These are phyloP conservation scores for Echinarachnius parma DNA, from an alignment of 53 echinoderm and acorn worm genomes.

Conservation along the genomic window DNA sequence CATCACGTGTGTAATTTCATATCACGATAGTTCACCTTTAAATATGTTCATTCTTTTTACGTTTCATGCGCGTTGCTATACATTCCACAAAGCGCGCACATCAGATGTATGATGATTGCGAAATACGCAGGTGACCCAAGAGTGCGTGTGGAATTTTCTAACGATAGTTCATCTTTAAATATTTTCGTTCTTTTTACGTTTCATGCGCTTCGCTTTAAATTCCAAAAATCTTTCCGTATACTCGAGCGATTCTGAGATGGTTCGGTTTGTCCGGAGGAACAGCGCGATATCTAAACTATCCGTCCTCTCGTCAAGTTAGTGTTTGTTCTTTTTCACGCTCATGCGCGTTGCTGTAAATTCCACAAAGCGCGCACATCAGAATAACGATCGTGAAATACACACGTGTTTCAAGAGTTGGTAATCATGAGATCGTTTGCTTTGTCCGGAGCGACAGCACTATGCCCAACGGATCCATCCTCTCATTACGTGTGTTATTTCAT, in stretches of 20 bases:
- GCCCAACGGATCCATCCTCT: slow-evolving; percentile 51
- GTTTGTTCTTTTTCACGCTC: not conserved
- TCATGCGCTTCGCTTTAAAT: no score
- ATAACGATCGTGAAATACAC: no score
- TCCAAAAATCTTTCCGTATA: no score
- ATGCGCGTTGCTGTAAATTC: not conserved
- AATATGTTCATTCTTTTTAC: not conserved
- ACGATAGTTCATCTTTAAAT: no score
- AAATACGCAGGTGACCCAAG: slow-evolving; percentile 82
- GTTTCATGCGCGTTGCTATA: not conserved
- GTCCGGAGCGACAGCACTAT: slow-evolving; percentile 54
- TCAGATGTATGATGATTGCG: no score
- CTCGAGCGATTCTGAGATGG: slow-evolving; percentile 70
- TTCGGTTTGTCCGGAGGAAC: slow-evolving; percentile 66
- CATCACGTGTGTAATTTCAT: no score
- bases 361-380: no score
- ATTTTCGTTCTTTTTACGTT: no score
- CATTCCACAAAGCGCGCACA: not conserved
- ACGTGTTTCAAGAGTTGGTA: not conserved
- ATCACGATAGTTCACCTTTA: no score
- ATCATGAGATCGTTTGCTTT: slow-evolving; percentile 73
- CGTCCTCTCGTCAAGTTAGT: no score
- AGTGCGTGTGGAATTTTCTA: no score
- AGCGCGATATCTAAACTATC: slow-evolving; percentile 48
- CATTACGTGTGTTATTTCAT: no score